Evolutionary conservation across 2,113 vertebrate species (phyloP).

Genomic region (Vulpes ferrilata): DNA sequence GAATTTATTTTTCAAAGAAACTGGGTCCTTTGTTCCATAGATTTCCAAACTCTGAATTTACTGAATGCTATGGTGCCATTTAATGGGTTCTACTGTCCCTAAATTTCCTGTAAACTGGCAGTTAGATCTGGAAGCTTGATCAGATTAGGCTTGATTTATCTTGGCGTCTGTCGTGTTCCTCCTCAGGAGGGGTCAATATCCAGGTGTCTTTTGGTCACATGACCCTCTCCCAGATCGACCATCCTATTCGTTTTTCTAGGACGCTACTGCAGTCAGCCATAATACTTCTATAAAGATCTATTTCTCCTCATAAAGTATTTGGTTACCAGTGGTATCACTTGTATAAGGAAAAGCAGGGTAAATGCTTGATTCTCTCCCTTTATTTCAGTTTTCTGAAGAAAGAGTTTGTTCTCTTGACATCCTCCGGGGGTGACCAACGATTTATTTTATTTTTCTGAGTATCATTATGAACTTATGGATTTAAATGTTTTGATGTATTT

Average conservation of each 20-base stretch:
- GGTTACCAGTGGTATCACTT: not conserved
- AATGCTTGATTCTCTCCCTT: conserved; percentile 14
- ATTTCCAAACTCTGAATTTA: not conserved
- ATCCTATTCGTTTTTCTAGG: conserved; percentile 5
- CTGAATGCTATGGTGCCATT: not conserved
- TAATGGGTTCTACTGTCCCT: not conserved
- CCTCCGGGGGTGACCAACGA: not conserved
- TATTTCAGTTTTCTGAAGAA: conserved; percentile 55
- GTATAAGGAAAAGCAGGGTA: not conserved
- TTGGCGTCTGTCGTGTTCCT: not conserved
- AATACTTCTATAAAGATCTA: not conserved
- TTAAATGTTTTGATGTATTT: conserved; percentile 60
- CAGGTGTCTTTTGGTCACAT: not conserved
- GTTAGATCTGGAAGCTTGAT: not conserved
- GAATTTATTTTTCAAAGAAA: not conserved
- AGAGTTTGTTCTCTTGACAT: not conserved
- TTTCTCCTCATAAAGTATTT: not conserved
- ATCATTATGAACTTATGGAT: not conserved
- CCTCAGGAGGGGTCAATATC: not conserved
- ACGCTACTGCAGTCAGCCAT: not conserved
- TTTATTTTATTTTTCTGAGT: conserved; percentile 21
- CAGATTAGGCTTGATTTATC: conserved; percentile 49
- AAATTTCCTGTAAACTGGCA: not conserved
- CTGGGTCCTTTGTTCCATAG: not conserved
- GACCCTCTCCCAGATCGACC: not conserved